Percentiles rank a stretch among this genome's conserved stretches.
phyloP scores from a whole-genome alignment of 2,888 invertebrate genomes.

The Drosophila nr. medialis region DNA sequence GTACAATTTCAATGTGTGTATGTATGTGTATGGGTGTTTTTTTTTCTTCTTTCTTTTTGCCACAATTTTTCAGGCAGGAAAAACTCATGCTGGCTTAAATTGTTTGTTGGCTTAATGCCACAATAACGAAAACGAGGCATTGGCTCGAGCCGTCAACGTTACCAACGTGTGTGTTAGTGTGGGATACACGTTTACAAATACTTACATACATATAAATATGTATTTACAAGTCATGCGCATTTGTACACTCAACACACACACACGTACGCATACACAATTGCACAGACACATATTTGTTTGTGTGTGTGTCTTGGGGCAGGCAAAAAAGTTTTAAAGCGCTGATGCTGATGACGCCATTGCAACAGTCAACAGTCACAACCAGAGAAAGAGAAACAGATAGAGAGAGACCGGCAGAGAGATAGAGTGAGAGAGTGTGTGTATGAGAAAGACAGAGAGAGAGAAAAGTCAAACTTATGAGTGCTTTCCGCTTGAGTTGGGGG shows the following conservation, averaged over 20 bases:
- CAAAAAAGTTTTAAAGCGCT: constrained; percentile 71
- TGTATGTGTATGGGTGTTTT: constrained; percentile 38
- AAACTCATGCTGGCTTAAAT: constrained; percentile 77
- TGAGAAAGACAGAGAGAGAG: constrained; percentile 4
- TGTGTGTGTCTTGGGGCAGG: constrained; percentile 59
- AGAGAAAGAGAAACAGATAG: constrained; percentile 12
- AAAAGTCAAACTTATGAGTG: constrained; percentile 37
- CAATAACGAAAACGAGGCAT: constrained; percentile 66
- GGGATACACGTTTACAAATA: constrained; percentile 62
- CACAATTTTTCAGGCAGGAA: constrained; percentile 74
- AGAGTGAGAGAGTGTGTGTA: background rate
- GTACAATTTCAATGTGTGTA: constrained; percentile 61
- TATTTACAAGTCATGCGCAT: constrained; percentile 69
- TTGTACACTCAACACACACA: constrained; percentile 38
- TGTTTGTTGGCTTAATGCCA: constrained; percentile 79
- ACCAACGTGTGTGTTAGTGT: constrained; percentile 27
- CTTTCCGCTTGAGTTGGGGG: constrained; percentile 53
- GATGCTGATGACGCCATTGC: constrained; percentile 64
- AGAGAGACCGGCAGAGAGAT: background rate
- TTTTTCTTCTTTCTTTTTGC: constrained; percentile 56
- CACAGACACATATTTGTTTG: constrained; percentile 25
- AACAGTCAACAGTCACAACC: constrained; percentile 52
- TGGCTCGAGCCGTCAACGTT: constrained; percentile 59
- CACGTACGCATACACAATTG: constrained; percentile 8
- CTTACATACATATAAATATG: constrained; percentile 36